These are phyloP conservation scores for Smithornis capensis DNA, from an alignment of 2,113 vertebrate species.

Conservation along the genomic window DNA sequence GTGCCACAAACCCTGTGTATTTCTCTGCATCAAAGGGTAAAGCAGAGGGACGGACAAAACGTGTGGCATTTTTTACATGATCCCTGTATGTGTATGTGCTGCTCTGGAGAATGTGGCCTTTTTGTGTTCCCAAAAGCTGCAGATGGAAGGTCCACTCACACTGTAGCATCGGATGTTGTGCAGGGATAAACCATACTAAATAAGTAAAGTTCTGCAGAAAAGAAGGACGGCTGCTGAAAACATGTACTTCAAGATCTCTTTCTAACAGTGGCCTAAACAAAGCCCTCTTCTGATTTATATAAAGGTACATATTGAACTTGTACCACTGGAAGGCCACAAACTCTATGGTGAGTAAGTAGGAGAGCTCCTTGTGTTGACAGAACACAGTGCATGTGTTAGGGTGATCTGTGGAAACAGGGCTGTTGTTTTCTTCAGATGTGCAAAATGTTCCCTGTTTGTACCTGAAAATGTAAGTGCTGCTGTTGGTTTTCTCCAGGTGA, in stretches of 20 bases:
- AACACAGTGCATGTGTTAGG: background rate
- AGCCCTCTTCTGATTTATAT: slow-evolving; percentile 8
- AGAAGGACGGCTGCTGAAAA: slow-evolving; percentile 13
- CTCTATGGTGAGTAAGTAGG: slow-evolving; percentile 46
- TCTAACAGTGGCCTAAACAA: background rate
- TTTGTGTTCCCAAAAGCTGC: background rate
- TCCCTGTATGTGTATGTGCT: background rate
- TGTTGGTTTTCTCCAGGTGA: background rate
- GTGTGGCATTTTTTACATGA: background rate
- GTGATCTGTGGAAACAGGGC: background rate
- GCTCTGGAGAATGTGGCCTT: background rate
- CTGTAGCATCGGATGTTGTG: background rate
- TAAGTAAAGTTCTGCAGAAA: background rate
- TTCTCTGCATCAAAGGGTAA: background rate
- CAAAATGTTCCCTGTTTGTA: background rate
- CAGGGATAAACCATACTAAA: slow-evolving; percentile 44
- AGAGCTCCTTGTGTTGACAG: slow-evolving; percentile 27
- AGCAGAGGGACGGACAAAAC: background rate
- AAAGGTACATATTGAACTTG: slow-evolving; percentile 29
- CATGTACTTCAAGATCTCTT: background rate
- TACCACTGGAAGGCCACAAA: background rate
- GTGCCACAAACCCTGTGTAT: background rate
- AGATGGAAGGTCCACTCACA: slow-evolving; percentile 30
- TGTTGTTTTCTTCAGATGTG: background rate
- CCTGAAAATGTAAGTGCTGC: background rate